Evolutionary conservation across 2,888 invertebrate genomes (phyloP), one percentile per base, ranked within the genome.

Genomic region (Drosophila buzzatii): DNA sequence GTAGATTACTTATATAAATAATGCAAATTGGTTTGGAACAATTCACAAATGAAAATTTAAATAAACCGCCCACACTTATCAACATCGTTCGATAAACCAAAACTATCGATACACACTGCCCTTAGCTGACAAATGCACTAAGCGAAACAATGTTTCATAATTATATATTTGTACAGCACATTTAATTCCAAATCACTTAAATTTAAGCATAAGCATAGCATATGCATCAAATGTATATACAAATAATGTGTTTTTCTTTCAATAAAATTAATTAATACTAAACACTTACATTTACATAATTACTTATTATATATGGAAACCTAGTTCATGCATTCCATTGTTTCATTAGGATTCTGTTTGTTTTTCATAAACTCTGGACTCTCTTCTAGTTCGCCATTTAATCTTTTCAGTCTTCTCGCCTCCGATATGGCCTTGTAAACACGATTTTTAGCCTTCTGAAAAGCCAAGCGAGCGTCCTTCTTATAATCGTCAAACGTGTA

Each of bases 401-500:
- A 45, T 37, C 62, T 56, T 59, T 75, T 62, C 6, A 47, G 27
- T 18, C 60, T 47, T 57, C 70, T 53, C n/a, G 62, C 62, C 14
- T 63, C 60, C 2, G 66, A 70, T 27, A 33, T 60, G 2, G 79
- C 67, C 23, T 78, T 78, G 31, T 78, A 79, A 8, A 71, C 61
- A 2, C 79, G 79, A 57, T 78, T 78, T 53, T 78, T 78, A 2
- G 75, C 61, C 35, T 62, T 78, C 9, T 37, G 23, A n/a, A 78
- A 78, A 2, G 79, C 77, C 42, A 65, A 10, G n/a, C 77, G 77
- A 27, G 75, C 67, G 42, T 62, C 62, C 18, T 61, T 75, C 14
- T 52, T 68, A 57, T 78, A 75, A 23, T 78, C 77, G 41, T 49
- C 67, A 12, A 71, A 71, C 0, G 75, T 75, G n/a, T 62, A 78